Conservation (phyloP, 2,113 vertebrate species). For the Saimiri boliviensis region DNA sequence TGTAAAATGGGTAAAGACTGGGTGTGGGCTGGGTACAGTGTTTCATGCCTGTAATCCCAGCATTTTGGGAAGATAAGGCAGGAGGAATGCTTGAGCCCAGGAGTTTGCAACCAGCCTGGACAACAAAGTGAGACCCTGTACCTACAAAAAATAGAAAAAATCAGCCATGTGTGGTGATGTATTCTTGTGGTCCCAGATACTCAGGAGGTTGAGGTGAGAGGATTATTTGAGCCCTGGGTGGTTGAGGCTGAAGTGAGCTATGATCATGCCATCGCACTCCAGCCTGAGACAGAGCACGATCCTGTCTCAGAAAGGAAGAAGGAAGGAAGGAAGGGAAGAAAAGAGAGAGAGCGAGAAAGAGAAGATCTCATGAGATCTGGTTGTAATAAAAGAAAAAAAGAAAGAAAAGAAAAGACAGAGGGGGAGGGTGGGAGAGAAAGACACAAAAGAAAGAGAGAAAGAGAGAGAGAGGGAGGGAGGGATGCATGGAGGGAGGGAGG, state of each 20-base stretch:
- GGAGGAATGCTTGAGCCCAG: background rate
- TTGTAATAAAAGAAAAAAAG: background rate
- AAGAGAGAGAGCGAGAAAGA: too few relatives aligned
- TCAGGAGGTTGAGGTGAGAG: background rate
- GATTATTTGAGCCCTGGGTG: background rate
- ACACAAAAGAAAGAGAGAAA: too few relatives aligned
- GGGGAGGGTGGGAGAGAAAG: too few relatives aligned
- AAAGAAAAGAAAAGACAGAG: too few relatives aligned
- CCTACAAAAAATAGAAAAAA: background rate
- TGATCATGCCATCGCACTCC: background rate
- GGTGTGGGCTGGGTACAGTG: background rate
- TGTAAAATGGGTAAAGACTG: background rate
- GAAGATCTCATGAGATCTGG: too few relatives aligned
- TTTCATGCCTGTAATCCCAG: background rate
- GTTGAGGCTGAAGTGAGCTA: background rate
- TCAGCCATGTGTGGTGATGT: background rate
- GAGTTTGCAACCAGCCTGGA: background rate
- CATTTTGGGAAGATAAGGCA: background rate
- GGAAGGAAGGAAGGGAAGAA: background rate
- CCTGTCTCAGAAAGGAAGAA: background rate
- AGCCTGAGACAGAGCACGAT: background rate
- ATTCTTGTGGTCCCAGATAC: background rate
- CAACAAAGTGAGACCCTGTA: background rate
- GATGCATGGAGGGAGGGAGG: accelerated
- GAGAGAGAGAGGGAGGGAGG: accelerated